Evolutionary conservation across 2,113 vertebrate species (phyloP).

Genomic region (Chiloscyllium plagiosum): DNA sequence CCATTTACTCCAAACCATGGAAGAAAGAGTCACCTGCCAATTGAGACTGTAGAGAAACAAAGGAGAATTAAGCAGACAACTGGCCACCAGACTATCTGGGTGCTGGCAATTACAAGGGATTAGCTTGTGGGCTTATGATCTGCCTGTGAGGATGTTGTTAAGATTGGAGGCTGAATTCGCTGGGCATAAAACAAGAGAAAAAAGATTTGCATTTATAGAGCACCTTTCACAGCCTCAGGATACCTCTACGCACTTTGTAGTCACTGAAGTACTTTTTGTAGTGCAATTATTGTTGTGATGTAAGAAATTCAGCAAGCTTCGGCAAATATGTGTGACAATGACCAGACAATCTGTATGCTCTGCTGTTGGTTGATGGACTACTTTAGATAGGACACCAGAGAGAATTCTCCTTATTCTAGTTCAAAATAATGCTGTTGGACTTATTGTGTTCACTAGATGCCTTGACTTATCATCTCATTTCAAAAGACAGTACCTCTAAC

Average conservation of each 20-base stretch:
- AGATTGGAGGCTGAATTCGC: neutral
- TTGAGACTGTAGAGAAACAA: slow-evolving; percentile 11
- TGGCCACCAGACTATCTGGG: neutral
- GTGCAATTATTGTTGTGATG: neutral
- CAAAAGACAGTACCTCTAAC: neutral
- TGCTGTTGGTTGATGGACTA: neutral
- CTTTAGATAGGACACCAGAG: neutral
- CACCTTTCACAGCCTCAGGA: neutral
- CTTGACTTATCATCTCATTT: neutral
- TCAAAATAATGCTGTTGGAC: neutral
- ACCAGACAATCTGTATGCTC: neutral
- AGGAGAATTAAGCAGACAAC: slow-evolving; percentile 25
- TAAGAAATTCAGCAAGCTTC: neutral
- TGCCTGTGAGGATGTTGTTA: neutral
- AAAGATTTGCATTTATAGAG: neutral
- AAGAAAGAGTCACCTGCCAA: slow-evolving; percentile 13
- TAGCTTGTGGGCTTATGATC: neutral
- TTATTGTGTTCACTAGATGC: neutral
- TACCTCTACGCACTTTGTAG: neutral
- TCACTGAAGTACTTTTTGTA: neutral
- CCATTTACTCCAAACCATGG: slow-evolving; percentile 15
- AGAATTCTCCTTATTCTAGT: neutral
- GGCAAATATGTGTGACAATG: neutral
- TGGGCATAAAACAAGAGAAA: neutral
- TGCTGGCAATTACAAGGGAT: slow-evolving; percentile 12